Conservation (phyloP, 1,140 invertebrate species). For the Nephotettix cincticeps region DNA sequence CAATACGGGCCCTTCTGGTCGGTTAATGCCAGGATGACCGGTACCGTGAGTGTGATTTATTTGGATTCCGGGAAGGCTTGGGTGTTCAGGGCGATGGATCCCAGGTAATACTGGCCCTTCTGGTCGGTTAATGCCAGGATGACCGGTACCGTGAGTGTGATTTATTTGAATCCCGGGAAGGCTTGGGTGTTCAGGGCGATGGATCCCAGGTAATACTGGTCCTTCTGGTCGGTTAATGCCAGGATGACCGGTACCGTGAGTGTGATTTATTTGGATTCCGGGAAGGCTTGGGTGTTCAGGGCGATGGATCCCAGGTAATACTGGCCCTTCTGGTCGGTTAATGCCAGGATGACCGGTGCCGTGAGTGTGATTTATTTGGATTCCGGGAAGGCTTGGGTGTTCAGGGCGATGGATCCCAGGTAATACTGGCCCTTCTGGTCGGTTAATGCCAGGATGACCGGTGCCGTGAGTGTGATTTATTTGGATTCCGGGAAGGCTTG, state of each 20-base stretch:
- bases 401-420: no score
- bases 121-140: constrained; percentile 3
- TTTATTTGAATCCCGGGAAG: constrained; percentile 26
- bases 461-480: no score
- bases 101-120: constrained; percentile 31
- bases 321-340: constrained; percentile 36
- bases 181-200: constrained; percentile 30
- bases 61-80: constrained; percentile 24
- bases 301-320: constrained; percentile 37
- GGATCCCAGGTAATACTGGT: constrained; percentile 31
- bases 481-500: constrained; percentile 32
- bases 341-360: constrained; percentile 30
- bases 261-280: constrained; percentile 35
- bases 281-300: constrained; percentile 42
- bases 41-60: background rate
- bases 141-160: constrained; percentile 28
- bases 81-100: constrained; percentile 33
- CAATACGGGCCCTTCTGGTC: background rate
- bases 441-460: no score
- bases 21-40: background rate
- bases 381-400: constrained; percentile 38
- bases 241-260: constrained; percentile 25
- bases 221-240: constrained; percentile 36
- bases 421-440: no score
- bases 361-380: constrained; percentile 29